phyloP scores from a whole-genome alignment of 1,140 invertebrate species.

The Heliconius melpomene region DNA sequence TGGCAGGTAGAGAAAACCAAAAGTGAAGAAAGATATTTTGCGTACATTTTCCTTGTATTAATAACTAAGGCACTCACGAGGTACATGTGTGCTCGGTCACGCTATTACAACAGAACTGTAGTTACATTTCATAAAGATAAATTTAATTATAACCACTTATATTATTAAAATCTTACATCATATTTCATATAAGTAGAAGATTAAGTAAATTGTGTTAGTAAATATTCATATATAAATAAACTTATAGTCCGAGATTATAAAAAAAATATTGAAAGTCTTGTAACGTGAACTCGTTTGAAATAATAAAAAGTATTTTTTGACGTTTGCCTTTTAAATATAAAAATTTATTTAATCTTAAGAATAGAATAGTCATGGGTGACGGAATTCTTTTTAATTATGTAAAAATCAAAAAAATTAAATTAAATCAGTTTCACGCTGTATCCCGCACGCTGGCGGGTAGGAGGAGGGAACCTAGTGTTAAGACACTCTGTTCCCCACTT shows the following conservation, averaged over 20 bases:
- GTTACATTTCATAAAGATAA: constrained; percentile 4
- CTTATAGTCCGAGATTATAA: not conserved
- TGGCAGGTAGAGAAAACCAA: too few relatives aligned
- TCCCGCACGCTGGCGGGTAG: too few relatives aligned
- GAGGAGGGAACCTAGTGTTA: too few relatives aligned
- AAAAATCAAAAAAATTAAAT: not conserved
- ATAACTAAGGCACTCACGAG: too few relatives aligned
- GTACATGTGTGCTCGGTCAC: not conserved
- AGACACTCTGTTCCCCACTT: too few relatives aligned
- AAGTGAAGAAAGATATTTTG: not conserved
- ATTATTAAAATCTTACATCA: constrained; percentile 2
- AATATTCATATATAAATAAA: not conserved
- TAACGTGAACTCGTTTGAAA: too few relatives aligned
- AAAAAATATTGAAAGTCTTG: too few relatives aligned
- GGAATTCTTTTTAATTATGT: not conserved
- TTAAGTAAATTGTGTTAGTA: not conserved
- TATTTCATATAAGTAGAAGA: not conserved
- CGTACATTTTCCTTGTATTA: not conserved
- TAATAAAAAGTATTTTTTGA: too few relatives aligned
- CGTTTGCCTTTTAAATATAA: too few relatives aligned
- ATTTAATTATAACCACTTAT: constrained; percentile 12
- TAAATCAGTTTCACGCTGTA: too few relatives aligned
- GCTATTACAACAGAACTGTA: not conserved
- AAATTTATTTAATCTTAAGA: too few relatives aligned
- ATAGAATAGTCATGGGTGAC: not conserved